phyloP scores from a whole-genome alignment of 2,113 vertebrate species.

The Lepus americanus region DNA sequence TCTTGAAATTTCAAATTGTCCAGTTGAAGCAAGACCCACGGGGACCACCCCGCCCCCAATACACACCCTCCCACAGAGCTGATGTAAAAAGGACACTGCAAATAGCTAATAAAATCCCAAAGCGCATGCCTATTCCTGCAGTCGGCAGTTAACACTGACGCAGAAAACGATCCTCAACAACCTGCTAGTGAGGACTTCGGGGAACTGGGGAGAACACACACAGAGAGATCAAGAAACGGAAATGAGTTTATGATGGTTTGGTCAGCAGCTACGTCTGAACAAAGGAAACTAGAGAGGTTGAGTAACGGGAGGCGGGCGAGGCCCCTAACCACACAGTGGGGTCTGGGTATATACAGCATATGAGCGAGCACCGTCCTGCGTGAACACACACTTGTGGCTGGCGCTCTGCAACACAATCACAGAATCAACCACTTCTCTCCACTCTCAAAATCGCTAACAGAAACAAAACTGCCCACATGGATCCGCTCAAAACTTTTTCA shows the following conservation, averaged over 20 bases:
- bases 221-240: background rate
- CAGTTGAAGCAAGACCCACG: background rate
- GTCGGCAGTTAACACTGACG: background rate
- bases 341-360: background rate
- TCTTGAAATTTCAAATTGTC: conserved; percentile 38
- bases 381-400: background rate
- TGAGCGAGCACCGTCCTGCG: background rate
- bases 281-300: background rate
- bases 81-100: conserved; percentile 12
- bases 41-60: background rate
- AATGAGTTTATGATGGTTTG: background rate
- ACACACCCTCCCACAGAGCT: background rate
- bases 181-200: conserved; percentile 2
- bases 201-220: conserved; percentile 30
- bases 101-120: conserved; percentile 17
- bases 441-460: background rate
- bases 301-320: background rate
- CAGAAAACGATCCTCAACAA: background rate
- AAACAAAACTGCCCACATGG: background rate
- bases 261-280: background rate
- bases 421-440: background rate
- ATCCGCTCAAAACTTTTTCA: background rate
- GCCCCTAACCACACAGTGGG: background rate
- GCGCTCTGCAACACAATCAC: background rate
- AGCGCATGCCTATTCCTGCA: background rate